Percentiles rank a stretch among this genome's conserved stretches.
Evolutionary conservation across 2,888 invertebrate genomes (phyloP).

Genomic region (Frankliniella intonsa): DNA sequence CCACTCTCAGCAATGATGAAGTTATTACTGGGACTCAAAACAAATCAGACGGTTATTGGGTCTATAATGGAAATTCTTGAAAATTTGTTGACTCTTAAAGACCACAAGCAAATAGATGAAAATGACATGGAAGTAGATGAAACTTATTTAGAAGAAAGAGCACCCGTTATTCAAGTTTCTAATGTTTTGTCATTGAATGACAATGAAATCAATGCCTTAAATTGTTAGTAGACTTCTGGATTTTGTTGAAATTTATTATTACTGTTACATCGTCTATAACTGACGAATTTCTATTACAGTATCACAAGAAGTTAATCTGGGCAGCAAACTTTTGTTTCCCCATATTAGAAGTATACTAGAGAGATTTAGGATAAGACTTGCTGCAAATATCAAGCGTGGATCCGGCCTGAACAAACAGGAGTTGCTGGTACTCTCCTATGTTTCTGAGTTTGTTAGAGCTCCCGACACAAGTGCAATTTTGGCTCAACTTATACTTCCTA

Average conservation of each 20-base stretch:
- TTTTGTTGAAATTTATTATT: not conserved
- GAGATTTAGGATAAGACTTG: slow-evolving; percentile 62
- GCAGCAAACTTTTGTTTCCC: slow-evolving; percentile 67
- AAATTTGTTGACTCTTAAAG: slow-evolving; percentile 62
- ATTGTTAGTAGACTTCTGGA: not conserved
- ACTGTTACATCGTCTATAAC: no score
- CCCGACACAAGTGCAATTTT: slow-evolving; percentile 64
- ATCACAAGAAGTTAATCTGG: slow-evolving; percentile 58
- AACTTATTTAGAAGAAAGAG: slow-evolving; percentile 35
- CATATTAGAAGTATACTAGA: slow-evolving; percentile 66
- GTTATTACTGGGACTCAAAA: slow-evolving; percentile 65
- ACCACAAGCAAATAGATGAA: slow-evolving; percentile 51
- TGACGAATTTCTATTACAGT: slow-evolving; percentile 34
- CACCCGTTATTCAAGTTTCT: not conserved
- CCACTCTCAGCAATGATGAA: slow-evolving; percentile 65
- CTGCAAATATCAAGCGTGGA: slow-evolving; percentile 51
- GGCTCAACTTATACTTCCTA: slow-evolving; percentile 65
- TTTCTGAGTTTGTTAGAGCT: slow-evolving; percentile 65
- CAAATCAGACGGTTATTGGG: slow-evolving; percentile 61
- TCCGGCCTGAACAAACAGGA: slow-evolving; percentile 62
- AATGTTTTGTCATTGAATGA: not conserved
- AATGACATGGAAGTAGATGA: slow-evolving; percentile 37
- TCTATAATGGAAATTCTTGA: slow-evolving; percentile 70
- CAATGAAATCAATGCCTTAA: not conserved
- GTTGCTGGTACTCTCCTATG: slow-evolving; percentile 66